These are phyloP conservation scores for Hyles lineata DNA, from an alignment of 2,888 invertebrate species.

Conservation along the genomic window DNA sequence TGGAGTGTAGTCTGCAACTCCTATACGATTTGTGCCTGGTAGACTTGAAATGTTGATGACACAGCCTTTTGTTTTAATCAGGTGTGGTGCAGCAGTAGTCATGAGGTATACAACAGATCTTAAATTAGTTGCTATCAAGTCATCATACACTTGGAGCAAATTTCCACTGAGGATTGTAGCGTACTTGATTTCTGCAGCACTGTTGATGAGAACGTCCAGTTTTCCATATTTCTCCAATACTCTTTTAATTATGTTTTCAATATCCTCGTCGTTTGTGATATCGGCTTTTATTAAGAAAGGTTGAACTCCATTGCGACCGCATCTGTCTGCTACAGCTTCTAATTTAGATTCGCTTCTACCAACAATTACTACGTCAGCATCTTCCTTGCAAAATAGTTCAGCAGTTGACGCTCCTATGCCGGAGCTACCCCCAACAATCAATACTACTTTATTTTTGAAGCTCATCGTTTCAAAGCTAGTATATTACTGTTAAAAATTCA, in stretches of 20 bases:
- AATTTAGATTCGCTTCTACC: slow-evolving; percentile 54
- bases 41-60: slow-evolving; percentile 45
- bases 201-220: slow-evolving; percentile 50
- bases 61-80: slow-evolving; percentile 46
- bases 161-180: slow-evolving; percentile 34
- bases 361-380: slow-evolving; percentile 55
- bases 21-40: slow-evolving; percentile 28
- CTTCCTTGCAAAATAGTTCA: slow-evolving; percentile 53
- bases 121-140: slow-evolving; percentile 43
- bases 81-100: slow-evolving; percentile 39
- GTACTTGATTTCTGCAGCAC: slow-evolving; percentile 38
- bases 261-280: slow-evolving; percentile 39
- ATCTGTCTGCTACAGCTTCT: slow-evolving; percentile 38
- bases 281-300: slow-evolving; percentile 42
- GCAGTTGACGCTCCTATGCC: slow-evolving; percentile 65
- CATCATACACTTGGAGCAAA: slow-evolving; percentile 40
- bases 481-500: too few relatives aligned
- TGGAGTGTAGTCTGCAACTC: background rate
- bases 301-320: slow-evolving; percentile 28
- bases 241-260: slow-evolving; percentile 41
- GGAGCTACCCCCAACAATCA: slow-evolving; percentile 61
- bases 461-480: slow-evolving; percentile 37
- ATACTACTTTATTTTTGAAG: slow-evolving; percentile 50
- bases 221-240: slow-evolving; percentile 46
- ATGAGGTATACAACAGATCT: slow-evolving; percentile 40